phyloP scores from a whole-genome alignment of 2,113 vertebrate species.

The Cryptotis parvus region DNA sequence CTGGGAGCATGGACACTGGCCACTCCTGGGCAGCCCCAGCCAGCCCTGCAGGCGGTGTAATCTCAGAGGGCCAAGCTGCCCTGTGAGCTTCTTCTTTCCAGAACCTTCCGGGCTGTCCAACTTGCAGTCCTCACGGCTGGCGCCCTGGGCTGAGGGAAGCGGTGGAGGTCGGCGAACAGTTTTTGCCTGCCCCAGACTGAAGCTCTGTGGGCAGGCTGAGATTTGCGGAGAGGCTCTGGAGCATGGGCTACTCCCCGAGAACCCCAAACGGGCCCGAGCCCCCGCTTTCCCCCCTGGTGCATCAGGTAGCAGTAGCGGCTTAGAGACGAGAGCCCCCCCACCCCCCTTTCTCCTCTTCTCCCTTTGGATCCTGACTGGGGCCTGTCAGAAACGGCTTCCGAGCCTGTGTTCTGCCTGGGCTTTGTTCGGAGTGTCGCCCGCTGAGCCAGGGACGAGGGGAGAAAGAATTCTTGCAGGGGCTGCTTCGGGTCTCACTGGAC shows the following conservation, averaged over 20 bases:
- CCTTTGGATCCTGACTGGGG: not conserved
- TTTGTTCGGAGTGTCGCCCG: conserved; percentile 5
- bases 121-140: accelerated
- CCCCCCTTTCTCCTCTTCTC: not conserved
- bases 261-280: too few species aligned
- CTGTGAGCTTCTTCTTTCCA: not conserved
- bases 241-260: not conserved
- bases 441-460: conserved; percentile 5
- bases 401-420: not conserved
- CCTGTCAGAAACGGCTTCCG: not conserved
- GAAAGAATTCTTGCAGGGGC: not conserved
- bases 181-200: not conserved
- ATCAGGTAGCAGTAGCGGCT: too few species aligned
- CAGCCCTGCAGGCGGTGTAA: not conserved
- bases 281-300: too few species aligned
- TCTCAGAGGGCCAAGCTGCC: not conserved
- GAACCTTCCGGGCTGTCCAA: not conserved
- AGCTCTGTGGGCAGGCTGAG: too few species aligned
- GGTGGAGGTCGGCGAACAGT: not conserved
- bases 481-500: not conserved
- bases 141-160: not conserved
- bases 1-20: not conserved
- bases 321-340: too few species aligned
- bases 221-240: not conserved
- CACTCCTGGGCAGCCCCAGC: not conserved